Conservation (phyloP, 2,888 invertebrate genomes). For the Linnaemya vulpina region DNA sequence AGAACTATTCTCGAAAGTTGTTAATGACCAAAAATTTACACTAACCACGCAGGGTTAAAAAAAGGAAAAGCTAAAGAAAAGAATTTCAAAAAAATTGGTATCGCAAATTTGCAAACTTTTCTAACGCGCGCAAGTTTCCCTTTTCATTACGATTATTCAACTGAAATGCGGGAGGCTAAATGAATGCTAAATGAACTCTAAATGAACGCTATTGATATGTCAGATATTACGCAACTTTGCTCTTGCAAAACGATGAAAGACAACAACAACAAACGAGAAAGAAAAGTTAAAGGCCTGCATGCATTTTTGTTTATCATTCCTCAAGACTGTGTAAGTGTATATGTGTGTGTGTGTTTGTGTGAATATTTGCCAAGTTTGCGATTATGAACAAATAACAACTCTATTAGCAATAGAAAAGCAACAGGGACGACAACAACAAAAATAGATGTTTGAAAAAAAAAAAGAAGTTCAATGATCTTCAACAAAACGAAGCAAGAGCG, state of each 20-base stretch:
- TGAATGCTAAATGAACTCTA: constrained; percentile 5
- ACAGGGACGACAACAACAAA: not conserved
- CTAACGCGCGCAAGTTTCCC: not conserved
- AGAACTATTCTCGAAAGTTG: too few relatives aligned
- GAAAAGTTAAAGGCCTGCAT: not conserved
- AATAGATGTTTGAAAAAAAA: not conserved
- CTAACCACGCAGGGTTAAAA: too few relatives aligned
- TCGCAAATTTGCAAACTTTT: not conserved
- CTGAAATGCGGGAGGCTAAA: not conserved
- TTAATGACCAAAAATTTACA: too few relatives aligned
- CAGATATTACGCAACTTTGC: constrained; percentile 40
- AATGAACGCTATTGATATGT: constrained; percentile 33
- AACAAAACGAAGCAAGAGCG: constrained; percentile 1
- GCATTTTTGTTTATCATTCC: not conserved
- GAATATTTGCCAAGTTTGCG: constrained; percentile 42
- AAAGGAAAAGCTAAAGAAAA: too few relatives aligned
- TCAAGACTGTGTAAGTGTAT: not conserved
- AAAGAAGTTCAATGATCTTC: constrained; percentile 53
- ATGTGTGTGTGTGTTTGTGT: not conserved
- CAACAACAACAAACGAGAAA: constrained; percentile 5
- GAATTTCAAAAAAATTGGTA: too few relatives aligned
- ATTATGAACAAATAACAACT: constrained; percentile 55
- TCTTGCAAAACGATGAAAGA: constrained; percentile 11
- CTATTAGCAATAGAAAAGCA: constrained; percentile 43
- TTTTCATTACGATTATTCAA: not conserved